A percentile compares a stretch with the other conserved stretches of the same genome.
These are phyloP conservation scores for Anas flavirostris DNA, from an alignment of 2,797 vertebrate genomes.

Conservation along the genomic window DNA sequence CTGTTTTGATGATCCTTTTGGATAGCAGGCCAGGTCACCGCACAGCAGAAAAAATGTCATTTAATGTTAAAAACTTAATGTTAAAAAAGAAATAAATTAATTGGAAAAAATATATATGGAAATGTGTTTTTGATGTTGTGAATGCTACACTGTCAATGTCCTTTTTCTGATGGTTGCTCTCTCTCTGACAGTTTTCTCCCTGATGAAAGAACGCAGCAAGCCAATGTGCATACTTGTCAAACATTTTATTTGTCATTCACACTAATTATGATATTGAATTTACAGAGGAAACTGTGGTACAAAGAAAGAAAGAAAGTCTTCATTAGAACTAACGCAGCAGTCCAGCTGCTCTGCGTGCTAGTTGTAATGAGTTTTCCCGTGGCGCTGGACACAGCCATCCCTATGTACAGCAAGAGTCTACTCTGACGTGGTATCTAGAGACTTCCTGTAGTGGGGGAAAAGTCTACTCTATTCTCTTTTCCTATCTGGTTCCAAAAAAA, in stretches of 20 bases:
- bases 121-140: neutral
- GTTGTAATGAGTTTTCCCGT: slow-evolving; percentile 22
- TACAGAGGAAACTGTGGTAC: slow-evolving; percentile 75
- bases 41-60: neutral
- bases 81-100: neutral
- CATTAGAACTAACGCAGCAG: slow-evolving; percentile 60
- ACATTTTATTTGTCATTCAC: slow-evolving; percentile 78
- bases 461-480: neutral
- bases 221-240: slow-evolving; percentile 52
- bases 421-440: slow-evolving; percentile 2
- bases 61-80: neutral
- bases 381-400: slow-evolving; percentile 5
- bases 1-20: neutral
- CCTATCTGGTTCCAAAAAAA: slow-evolving; percentile 21
- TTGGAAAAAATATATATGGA: neutral
- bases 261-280: slow-evolving; percentile 73
- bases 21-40: neutral
- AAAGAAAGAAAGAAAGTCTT: slow-evolving; percentile 58
- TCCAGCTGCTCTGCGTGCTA: slow-evolving; percentile 66
- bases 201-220: slow-evolving; percentile 15
- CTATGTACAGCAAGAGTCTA: neutral
- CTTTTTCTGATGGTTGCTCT: neutral
- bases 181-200: neutral
- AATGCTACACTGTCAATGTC: fast-evolving
- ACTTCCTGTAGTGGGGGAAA: slow-evolving; percentile 16